Base-by-base conservation (phyloP, 2,888 invertebrate genomes). In the Apomyelois bistriatella region DNA sequence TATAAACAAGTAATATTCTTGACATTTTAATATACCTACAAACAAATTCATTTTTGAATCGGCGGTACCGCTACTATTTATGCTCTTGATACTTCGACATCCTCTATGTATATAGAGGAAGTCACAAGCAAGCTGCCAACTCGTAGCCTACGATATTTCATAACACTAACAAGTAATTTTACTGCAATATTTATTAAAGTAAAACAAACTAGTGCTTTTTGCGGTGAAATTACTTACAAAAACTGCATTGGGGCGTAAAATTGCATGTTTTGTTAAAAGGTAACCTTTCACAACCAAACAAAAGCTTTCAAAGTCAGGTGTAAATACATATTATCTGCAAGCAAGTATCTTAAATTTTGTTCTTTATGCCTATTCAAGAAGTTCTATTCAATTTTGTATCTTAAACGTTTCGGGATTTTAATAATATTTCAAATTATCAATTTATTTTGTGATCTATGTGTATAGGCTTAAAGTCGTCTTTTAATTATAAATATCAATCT, bases 401-500 rank as follows among this genome's bases (percentile, higher is more conserved):
- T 41, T 41, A 17, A 10, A n/a, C 10, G 9, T 16, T 22, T 10
- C 16, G 16, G 16, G 10, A 41, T 10, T 41, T 41, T 17, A 17
- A 41, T 41, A 32, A 17, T 41, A 3, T 41, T 22, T 3, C 10
- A 10, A 17, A 22, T 17, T 3, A 3, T 3, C 3, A 1, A 32
- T 17, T 0, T n/a, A 32, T 46, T 32, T 46, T 35, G 32, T 32
- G 16, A 46, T 32, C 5, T 46, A 15, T 5, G n/a, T 6, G 5
- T 35, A 38, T 5, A 52, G 48, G 41, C 58, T 58, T 59, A 71
- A 65, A 60, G 71, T 57, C 67, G 47, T 69, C 74, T 67, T 56
- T 35, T 36, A 38, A 37, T 41, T 41, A 35, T 54, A 57, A 58
- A 61, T 52, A 55, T 37, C 41, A 51, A 79, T 79, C 77, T 79